phyloP scores from a whole-genome alignment of 2,113 vertebrate genomes.

The Urocolius indicus region DNA sequence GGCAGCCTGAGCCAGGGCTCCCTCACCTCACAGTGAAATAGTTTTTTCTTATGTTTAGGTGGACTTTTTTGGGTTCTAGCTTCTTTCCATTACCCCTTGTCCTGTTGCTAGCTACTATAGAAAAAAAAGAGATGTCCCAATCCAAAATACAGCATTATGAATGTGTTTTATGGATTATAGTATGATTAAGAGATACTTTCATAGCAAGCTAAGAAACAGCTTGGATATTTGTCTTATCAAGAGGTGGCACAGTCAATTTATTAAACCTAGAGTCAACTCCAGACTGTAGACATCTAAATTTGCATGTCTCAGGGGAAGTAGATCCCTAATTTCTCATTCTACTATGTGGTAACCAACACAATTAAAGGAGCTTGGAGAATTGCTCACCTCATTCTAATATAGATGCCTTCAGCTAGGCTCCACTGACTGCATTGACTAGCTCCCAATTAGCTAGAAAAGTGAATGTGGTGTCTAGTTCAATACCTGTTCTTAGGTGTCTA shows the following conservation, averaged over 20 bases:
- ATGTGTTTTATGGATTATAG: neutral
- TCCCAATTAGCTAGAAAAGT: conserved; percentile 26
- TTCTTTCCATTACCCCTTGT: too few relatives aligned
- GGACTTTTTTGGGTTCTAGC: too few relatives aligned
- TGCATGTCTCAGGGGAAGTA: neutral
- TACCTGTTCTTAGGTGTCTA: conserved; percentile 18
- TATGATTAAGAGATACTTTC: neutral
- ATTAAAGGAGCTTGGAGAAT: neutral
- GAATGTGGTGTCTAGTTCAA: conserved; percentile 22
- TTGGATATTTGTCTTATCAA: neutral
- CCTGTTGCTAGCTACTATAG: too few relatives aligned
- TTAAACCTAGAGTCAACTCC: neutral
- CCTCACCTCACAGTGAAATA: too few relatives aligned
- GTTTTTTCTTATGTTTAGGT: too few relatives aligned
- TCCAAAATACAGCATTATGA: neutral
- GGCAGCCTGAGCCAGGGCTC: too few relatives aligned
- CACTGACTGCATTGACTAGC: conserved; percentile 8
- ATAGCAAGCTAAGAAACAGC: neutral
- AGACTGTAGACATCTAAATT: neutral
- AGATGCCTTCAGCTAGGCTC: neutral
- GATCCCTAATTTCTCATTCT: neutral
- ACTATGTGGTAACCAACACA: neutral
- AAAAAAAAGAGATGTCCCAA: too few relatives aligned
- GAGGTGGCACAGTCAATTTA: neutral
- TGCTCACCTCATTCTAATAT: neutral